Evolutionary conservation across 2,797 vertebrate species (phyloP).

Genomic region (Pogonophryne albipinna): DNA sequence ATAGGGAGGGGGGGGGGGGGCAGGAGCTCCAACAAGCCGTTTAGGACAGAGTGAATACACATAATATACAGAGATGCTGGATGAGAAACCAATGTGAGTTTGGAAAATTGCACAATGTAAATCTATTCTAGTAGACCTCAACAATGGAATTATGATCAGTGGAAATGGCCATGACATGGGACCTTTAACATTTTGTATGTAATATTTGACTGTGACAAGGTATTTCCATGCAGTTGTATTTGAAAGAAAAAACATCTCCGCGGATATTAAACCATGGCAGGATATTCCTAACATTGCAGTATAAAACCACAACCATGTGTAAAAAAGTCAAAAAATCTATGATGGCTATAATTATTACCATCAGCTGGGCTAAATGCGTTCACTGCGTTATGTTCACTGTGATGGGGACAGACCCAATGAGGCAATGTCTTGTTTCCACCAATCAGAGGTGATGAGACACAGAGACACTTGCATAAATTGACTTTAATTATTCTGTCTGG

Average conservation of each 20-base stretch:
- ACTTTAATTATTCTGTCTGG: constrained; percentile 73
- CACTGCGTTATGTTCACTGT: constrained; percentile 54
- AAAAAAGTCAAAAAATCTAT: constrained; percentile 34
- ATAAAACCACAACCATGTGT: constrained; percentile 1
- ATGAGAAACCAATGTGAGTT: too few relatives aligned
- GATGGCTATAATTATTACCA: constrained; percentile 35
- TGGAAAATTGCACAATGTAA: too few relatives aligned
- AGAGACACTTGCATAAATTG: constrained; percentile 53
- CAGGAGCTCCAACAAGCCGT: too few relatives aligned
- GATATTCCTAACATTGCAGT: constrained; percentile 33
- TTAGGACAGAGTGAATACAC: too few relatives aligned
- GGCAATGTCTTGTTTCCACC: constrained; percentile 71
- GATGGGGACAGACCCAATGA: constrained; percentile 62
- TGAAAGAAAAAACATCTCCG: constrained; percentile 20
- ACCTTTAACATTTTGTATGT: too few relatives aligned
- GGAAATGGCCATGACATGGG: too few relatives aligned
- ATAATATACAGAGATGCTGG: too few relatives aligned
- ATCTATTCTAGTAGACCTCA: too few relatives aligned
- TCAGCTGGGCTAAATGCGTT: constrained; percentile 38
- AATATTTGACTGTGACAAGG: constrained; percentile 5
- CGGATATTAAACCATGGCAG: constrained; percentile 14
- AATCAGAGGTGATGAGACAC: constrained; percentile 76
- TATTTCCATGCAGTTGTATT: constrained; percentile 30
- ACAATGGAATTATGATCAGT: too few relatives aligned
- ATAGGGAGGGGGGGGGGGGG: too few relatives aligned